These are phyloP conservation scores for Dasypogon diadema DNA, from an alignment of 2,888 invertebrate species.

Conservation along the genomic window DNA sequence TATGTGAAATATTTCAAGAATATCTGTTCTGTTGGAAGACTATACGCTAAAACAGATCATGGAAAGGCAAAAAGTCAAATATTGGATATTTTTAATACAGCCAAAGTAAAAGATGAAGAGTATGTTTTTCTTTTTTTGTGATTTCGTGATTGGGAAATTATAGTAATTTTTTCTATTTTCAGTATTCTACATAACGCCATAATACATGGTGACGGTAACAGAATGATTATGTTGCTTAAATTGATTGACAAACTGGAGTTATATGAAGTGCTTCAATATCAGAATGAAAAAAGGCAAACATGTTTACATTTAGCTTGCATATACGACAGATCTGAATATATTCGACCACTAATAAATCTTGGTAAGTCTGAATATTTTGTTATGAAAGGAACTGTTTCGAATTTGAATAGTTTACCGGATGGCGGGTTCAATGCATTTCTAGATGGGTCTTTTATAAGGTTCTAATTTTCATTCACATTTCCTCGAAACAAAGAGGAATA, in stretches of 20 bases:
- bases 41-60: background rate
- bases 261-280: slow-evolving; percentile 66
- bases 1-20: slow-evolving; percentile 20
- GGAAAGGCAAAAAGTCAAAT: slow-evolving; percentile 28
- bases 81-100: slow-evolving; percentile 46
- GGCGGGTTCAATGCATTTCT: too few species aligned
- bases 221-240: slow-evolving; percentile 62
- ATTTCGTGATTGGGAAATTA: background rate
- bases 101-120: slow-evolving; percentile 50
- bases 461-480: too few species aligned
- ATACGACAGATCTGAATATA: slow-evolving; percentile 62
- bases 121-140: slow-evolving; percentile 27
- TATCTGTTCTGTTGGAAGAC: slow-evolving; percentile 25
- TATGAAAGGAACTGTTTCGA: too few species aligned
- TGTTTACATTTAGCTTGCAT: slow-evolving; percentile 71
- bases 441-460: too few species aligned
- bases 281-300: slow-evolving; percentile 70
- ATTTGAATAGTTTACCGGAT: too few species aligned
- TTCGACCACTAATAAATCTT: slow-evolving; percentile 63
- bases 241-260: slow-evolving; percentile 63
- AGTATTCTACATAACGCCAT: slow-evolving; percentile 64
- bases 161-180: background rate
- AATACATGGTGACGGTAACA: slow-evolving; percentile 59
- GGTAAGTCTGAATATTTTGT: slow-evolving; percentile 57
- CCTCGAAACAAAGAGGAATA: too few species aligned